Percentiles rank a stretch among this genome's conserved stretches.
Conservation (phyloP, 2,797 vertebrate species). For the Ptychobarbus kaznakovi region DNA sequence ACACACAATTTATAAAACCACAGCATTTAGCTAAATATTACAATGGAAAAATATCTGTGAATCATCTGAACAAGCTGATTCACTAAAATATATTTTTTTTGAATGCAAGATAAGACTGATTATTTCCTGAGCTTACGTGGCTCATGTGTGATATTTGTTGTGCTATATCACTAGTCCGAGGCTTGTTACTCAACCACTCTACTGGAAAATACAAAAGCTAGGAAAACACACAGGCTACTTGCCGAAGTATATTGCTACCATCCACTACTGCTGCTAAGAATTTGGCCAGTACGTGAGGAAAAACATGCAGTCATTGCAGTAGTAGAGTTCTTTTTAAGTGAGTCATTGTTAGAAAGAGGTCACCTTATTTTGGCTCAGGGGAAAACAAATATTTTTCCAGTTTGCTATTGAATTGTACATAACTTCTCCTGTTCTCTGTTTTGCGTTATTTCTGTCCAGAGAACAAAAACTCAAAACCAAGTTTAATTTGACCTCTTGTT, state of each 20-base stretch:
- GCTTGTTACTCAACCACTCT: not conserved
- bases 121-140: too few relatives aligned
- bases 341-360: not conserved
- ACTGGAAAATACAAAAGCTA: not conserved
- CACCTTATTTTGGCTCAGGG: not conserved
- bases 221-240: not conserved
- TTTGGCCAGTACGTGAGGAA: not conserved
- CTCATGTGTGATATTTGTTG: not conserved
- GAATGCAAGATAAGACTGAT: not conserved
- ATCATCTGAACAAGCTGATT: not conserved
- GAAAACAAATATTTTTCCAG: not conserved
- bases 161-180: not conserved
- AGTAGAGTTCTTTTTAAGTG: not conserved
- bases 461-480: too few relatives aligned
- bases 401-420: conserved; percentile 1
- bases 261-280: not conserved
- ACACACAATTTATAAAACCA: not conserved
- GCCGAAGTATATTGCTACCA: not conserved
- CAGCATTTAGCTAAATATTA: not conserved
- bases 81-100: not conserved
- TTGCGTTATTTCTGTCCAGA: not conserved
- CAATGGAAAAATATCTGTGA: not conserved
- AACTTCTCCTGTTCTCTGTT: not conserved
- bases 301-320: not conserved
- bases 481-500: not conserved